phyloP scores from a whole-genome alignment of 2,888 invertebrate genomes.

The Drosophila testacea region DNA sequence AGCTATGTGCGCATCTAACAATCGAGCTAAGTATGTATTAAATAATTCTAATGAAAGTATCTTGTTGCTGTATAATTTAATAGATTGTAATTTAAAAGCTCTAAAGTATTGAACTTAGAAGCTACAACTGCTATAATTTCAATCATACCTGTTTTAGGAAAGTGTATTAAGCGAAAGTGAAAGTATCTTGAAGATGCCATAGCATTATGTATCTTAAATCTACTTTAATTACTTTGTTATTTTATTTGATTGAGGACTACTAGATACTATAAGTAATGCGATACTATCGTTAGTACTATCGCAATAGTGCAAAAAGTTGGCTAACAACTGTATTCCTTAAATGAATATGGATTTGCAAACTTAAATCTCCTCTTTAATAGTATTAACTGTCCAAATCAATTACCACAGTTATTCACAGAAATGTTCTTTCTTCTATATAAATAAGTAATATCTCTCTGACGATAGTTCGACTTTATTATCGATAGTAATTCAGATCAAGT shows the following conservation, averaged over 20 bases:
- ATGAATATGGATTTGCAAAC: no score
- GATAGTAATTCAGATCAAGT: background rate
- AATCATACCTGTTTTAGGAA: no score
- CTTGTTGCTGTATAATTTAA: background rate
- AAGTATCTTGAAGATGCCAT: background rate
- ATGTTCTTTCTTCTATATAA: no score
- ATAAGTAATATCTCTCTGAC: no score
- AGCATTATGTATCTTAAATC: background rate
- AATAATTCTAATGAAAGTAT: slow-evolving; percentile 9
- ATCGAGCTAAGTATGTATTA: background rate
- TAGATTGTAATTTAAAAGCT: background rate
- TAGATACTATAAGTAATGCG: no score
- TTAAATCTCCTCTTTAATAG: no score
- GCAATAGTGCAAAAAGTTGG: background rate
- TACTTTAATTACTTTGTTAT: background rate
- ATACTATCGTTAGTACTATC: background rate
- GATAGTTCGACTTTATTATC: background rate
- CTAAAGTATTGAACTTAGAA: background rate
- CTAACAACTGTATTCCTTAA: no score
- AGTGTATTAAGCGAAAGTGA: background rate
- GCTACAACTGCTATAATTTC: no score
- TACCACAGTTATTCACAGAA: no score
- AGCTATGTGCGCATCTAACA: slow-evolving; percentile 10
- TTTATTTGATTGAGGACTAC: background rate
- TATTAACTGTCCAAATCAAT: no score